A percentile compares a stretch with the other conserved stretches of the same genome.
Conservation (phyloP, 2,797 vertebrate genomes). For the Cyprinella venusta region DNA sequence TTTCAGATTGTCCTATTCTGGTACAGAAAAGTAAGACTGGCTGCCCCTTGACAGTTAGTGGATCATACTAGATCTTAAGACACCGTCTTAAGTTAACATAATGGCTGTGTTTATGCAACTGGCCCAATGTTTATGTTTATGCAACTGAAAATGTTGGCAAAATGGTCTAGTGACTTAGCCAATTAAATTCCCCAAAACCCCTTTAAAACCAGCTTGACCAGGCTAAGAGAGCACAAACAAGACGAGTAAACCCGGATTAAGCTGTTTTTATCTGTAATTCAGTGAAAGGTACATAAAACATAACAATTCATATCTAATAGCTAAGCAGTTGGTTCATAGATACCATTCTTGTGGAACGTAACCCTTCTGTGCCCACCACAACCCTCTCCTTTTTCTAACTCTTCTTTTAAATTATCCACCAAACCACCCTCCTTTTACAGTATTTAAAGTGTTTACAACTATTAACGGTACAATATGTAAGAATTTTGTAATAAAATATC, state of each 20-base stretch:
- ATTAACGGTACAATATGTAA: no score
- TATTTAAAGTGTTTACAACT: conserved; percentile 24
- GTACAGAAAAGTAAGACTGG: no score
- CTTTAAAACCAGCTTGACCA: background rate
- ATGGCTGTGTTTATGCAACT: no score
- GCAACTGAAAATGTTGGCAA: background rate
- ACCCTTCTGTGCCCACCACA: background rate
- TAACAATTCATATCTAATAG: background rate
- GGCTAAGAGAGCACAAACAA: background rate
- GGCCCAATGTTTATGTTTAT: no score
- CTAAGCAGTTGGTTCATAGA: background rate
- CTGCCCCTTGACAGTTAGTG: no score
- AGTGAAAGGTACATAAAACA: background rate
- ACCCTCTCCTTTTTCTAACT: background rate
- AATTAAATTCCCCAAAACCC: background rate
- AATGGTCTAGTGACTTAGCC: background rate
- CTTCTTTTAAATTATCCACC: background rate
- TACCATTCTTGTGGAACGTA: background rate
- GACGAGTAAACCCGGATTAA: background rate
- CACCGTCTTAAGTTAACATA: no score
- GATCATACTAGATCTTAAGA: no score
- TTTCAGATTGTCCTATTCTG: no score
- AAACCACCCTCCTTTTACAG: background rate
- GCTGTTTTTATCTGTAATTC: background rate
- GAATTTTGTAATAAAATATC: no score